Percentiles rank a stretch among this genome's conserved stretches.
phyloP scores from a whole-genome alignment of 1,140 invertebrate species.

The Tetramorium alpestre region DNA sequence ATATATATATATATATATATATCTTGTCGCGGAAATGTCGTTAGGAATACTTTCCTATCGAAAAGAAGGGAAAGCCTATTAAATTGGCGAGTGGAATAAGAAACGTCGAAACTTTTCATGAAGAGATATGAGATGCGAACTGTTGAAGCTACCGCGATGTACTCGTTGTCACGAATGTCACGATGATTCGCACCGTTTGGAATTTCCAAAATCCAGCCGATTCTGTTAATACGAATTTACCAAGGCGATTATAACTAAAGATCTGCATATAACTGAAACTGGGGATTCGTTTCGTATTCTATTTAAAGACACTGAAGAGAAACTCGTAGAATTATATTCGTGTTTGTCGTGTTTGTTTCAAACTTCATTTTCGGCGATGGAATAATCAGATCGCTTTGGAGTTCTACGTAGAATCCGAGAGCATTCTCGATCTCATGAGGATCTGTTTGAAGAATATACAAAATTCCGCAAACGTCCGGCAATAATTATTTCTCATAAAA shows the following conservation, averaged over 20 bases:
- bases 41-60: constrained; percentile 34
- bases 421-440: not conserved
- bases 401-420: not conserved
- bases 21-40: constrained; percentile 39
- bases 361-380: constrained; percentile 27
- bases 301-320: constrained; percentile 4
- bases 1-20: not conserved
- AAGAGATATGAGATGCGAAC: not conserved
- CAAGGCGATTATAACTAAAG: constrained; percentile 8
- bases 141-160: not conserved
- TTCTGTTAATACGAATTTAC: constrained; percentile 33
- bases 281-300: not conserved
- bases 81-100: constrained; percentile 42
- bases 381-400: constrained; percentile 3
- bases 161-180: not conserved
- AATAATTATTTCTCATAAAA: constrained; percentile 33
- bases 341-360: constrained; percentile 5
- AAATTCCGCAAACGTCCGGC: constrained; percentile 3
- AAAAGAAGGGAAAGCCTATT: constrained; percentile 13
- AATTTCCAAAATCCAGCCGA: not conserved
- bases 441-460: not conserved
- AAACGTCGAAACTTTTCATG: constrained; percentile 21
- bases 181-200: constrained; percentile 33
- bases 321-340: not conserved
- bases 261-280: constrained; percentile 19